A percentile compares a stretch with the other conserved stretches of the same genome.
Conservation (phyloP, 2,888 invertebrate genomes). For the Adelphocoris suturalis region DNA sequence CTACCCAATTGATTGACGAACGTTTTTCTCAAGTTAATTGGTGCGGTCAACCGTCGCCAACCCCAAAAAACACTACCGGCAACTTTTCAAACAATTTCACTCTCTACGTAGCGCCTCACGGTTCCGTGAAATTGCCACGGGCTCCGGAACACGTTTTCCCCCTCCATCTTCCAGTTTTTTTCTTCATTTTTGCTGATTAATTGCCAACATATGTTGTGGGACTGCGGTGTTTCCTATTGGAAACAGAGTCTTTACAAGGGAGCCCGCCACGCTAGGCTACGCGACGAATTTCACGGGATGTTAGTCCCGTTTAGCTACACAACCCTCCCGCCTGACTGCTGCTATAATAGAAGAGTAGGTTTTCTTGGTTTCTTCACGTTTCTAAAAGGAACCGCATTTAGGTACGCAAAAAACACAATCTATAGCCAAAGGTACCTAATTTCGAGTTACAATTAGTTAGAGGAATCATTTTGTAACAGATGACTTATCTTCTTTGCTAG, state of each 20-base stretch:
- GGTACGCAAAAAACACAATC: not conserved
- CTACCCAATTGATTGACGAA: too few relatives aligned
- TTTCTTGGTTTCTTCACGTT: not conserved
- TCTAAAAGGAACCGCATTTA: not conserved
- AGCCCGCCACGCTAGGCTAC: not conserved
- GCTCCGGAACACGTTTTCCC: not conserved
- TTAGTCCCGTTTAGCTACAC: not conserved
- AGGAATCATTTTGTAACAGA: too few relatives aligned
- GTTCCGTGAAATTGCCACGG: not conserved
- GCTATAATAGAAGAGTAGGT: not conserved
- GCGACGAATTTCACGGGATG: not conserved
- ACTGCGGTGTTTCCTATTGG: not conserved
- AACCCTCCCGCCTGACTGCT: not conserved
- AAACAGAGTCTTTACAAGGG: not conserved
- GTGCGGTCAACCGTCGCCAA: too few relatives aligned
- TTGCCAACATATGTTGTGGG: not conserved
- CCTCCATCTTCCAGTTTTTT: not conserved
- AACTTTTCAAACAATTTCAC: not conserved
- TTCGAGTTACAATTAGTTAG: too few relatives aligned
- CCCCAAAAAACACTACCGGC: not conserved
- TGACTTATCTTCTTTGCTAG: too few relatives aligned
- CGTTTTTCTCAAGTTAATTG: too few relatives aligned
- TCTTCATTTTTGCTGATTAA: not conserved
- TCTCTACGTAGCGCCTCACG: not conserved
- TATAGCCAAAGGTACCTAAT: too few relatives aligned